Evolutionary conservation across 1,140 invertebrate species (phyloP).

Genomic region (Sinonovacula constricta): DNA sequence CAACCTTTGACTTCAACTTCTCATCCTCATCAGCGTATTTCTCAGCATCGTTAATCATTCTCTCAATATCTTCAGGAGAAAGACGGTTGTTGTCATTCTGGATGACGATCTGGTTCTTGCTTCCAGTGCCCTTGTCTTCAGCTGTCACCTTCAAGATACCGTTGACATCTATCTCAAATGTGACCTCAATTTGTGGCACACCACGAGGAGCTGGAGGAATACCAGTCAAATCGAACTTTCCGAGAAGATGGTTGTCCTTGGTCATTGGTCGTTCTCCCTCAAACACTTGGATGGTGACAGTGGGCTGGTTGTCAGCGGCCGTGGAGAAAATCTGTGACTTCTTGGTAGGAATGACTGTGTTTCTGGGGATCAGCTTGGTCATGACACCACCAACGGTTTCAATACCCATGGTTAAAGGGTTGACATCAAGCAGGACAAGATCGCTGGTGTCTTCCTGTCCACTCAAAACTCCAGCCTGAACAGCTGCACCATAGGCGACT

Average conservation of each 20-base stretch:
- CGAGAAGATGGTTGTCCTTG: conserved; percentile 98
- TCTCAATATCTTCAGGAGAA: conserved; percentile 98
- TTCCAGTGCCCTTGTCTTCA: conserved; percentile 99
- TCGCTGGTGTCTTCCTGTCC: conserved; percentile 92
- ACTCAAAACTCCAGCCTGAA: conserved; percentile 92
- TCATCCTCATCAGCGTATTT: conserved; percentile 72
- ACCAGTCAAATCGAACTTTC: conserved; percentile 99
- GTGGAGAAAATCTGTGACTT: conserved; percentile 99
- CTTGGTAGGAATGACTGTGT: conserved; percentile 99
- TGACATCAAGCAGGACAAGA: conserved; percentile 97
- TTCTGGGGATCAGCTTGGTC: conserved; percentile 98
- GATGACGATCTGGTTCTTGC: conserved; percentile 99
- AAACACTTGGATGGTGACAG: conserved; percentile 98
- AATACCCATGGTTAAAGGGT: conserved; percentile 98
- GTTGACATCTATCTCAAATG: conserved; percentile 99
- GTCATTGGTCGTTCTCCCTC: conserved; percentile 99
- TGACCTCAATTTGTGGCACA: conserved; percentile 99
- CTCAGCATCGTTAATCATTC: conserved; percentile 88
- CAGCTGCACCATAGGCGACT: conserved; percentile 95
- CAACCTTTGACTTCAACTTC: conserved; percentile 92
- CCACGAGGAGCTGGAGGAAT: conserved; percentile 98
- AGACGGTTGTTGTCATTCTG: conserved; percentile 98
- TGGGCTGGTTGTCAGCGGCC: conserved; percentile 99
- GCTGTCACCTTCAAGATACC: conserved; percentile 96
- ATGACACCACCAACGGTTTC: conserved; percentile 99